phyloP scores from a whole-genome alignment of 2,113 vertebrate species.

The Urocynchramus pylzowi region DNA sequence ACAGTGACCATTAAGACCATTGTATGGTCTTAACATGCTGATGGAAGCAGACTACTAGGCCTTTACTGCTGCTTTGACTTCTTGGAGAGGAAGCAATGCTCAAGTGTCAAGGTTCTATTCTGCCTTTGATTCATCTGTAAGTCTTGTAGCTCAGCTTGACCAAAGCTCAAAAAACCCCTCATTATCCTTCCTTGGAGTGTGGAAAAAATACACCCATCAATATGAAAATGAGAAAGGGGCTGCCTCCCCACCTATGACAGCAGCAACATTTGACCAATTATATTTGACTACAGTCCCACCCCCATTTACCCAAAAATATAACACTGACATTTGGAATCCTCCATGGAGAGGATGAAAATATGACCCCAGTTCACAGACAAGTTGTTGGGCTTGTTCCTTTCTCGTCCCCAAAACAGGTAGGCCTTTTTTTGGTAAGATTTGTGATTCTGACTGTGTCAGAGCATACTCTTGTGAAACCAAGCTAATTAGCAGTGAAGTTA shows the following conservation, averaged over 20 bases:
- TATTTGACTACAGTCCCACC: neutral
- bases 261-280: neutral
- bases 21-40: neutral
- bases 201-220: neutral
- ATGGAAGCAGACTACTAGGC: neutral
- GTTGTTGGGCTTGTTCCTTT: neutral
- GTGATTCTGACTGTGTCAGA: neutral
- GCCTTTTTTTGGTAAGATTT: neutral
- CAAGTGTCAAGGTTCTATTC: neutral
- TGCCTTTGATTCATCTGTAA: neutral
- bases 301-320: neutral
- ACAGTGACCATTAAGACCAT: too few species aligned
- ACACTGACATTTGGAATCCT: neutral
- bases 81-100: neutral
- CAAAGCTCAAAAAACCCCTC: neutral
- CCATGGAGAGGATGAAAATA: neutral
- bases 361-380: neutral
- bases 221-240: neutral
- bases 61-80: neutral
- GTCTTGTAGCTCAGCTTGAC: neutral
- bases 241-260: neutral
- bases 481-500: neutral
- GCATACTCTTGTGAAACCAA: neutral
- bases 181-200: neutral
- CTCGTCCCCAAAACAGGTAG: neutral